Evolutionary conservation across 1,140 invertebrate genomes (phyloP).

Genomic region (Polypedilum pembai): DNA sequence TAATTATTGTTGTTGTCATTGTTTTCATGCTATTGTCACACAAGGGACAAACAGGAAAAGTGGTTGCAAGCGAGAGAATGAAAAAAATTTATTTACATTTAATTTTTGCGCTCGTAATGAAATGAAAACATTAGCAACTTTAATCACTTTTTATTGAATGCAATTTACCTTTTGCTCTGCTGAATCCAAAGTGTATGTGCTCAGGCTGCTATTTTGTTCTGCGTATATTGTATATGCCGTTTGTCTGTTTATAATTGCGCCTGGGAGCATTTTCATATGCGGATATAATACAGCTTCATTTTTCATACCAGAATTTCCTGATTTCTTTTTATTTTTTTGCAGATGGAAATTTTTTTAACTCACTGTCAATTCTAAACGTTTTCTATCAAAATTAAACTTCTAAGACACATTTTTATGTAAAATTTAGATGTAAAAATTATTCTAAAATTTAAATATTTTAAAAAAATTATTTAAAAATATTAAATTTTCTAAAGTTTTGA

Average conservation of each 20-base stretch:
- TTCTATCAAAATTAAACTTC: too few species aligned
- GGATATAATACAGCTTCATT: slow-evolving; percentile 1
- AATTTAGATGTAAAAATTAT: too few species aligned
- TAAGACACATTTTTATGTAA: too few species aligned
- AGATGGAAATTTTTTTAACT: too few species aligned
- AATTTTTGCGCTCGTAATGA: slow-evolving; percentile 8
- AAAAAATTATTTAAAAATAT: too few species aligned
- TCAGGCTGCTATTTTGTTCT: background rate
- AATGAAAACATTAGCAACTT: slow-evolving; percentile 26
- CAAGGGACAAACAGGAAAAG: too few species aligned
- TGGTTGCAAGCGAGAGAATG: background rate
- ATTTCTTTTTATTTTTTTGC: too few species aligned
- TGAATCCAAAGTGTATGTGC: background rate
- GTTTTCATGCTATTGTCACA: too few species aligned
- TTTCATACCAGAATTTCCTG: background rate
- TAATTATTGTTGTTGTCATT: too few species aligned
- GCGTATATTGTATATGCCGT: background rate
- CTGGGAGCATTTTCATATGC: slow-evolving; percentile 12
- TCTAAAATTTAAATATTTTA: too few species aligned
- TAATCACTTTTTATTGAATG: slow-evolving; percentile 25
- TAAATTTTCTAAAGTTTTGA: too few species aligned
- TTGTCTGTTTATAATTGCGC: slow-evolving; percentile 23
- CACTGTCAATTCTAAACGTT: too few species aligned
- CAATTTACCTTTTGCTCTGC: background rate
- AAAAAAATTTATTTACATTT: slow-evolving; percentile 27